A percentile compares a stretch with the other conserved stretches of the same genome.
phyloP scores from a whole-genome alignment of 2,888 invertebrate species.

The Dexiosoma caninum region DNA sequence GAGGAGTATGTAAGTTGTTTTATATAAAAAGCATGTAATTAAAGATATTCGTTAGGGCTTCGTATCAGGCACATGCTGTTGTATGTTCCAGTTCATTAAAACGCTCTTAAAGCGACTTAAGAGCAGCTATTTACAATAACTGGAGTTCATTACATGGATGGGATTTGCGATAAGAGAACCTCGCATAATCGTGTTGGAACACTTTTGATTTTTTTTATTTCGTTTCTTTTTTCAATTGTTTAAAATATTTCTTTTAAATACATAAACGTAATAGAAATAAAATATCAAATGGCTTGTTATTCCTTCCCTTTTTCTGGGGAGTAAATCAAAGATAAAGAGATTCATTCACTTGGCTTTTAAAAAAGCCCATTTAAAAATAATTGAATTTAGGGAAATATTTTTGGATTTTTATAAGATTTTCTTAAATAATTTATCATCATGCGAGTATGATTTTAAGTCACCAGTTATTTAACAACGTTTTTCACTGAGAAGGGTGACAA shows the following conservation, averaged over 20 bases:
- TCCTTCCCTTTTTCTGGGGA: neutral
- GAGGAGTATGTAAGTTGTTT: neutral
- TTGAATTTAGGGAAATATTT: constrained; percentile 30
- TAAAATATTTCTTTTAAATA: no score
- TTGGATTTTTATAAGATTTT: neutral
- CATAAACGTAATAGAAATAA: no score
- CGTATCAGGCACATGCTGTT: constrained; percentile 42
- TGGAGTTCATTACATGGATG: constrained; percentile 35
- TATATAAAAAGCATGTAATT: constrained; percentile 36
- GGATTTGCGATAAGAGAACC: constrained; percentile 38
- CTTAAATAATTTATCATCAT: no score
- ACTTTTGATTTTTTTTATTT: neutral
- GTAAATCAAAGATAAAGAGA: neutral
- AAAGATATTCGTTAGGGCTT: constrained; percentile 25
- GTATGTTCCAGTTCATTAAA: constrained; percentile 4
- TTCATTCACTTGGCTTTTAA: neutral
- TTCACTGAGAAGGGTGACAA: no score
- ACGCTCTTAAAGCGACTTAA: neutral
- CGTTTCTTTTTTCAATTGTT: neutral
- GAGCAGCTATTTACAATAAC: constrained; percentile 19
- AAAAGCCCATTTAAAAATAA: constrained; percentile 19
- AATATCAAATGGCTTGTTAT: neutral
- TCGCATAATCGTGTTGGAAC: constrained; percentile 32
- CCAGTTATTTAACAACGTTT: no score
- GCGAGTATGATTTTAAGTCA: no score